Evolutionary conservation across 2,888 invertebrate species (phyloP), one percentile per base, ranked within the genome.

Genomic region (Beris chalybata): DNA sequence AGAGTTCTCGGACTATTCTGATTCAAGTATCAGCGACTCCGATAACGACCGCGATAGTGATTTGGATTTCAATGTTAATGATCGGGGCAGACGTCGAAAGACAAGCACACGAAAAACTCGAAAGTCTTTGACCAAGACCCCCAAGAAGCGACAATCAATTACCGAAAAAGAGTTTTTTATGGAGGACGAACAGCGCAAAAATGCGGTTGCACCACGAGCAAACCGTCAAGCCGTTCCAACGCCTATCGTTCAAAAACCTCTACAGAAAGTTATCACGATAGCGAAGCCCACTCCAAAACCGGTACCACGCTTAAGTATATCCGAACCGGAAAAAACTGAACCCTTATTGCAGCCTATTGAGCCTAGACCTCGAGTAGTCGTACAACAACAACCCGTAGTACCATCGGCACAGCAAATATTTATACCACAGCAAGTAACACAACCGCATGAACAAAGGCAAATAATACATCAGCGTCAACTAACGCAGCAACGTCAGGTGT

Each of bases 21-120:
- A 82, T 7, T 74, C 77, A 47, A 83, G 82, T 61, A 82, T 83
- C 50, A 84, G 83, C 69, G 78, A 79, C 45, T 75, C 75, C 0
- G 80, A 79, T 67, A 86, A 86, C 73, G 81, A 81, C 70, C 83
- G 85, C 54, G 87, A 87, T 66, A 83, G 86, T 75, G 86, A 87
- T 73, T 84, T 86, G 38, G 87, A 87, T 79, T 86, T 86, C 69
- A 85, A 85, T 72, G 85, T 86, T 67, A 84, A 83, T 73, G 85
- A 85, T 72, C 75, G 80, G 3, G 73, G 76, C 13, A 74, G 74
- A 32, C 76, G 77, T 71, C 73, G 75, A 4, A 78, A 77, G 66
- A 45, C 67, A 11, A 52, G 65, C 9, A 57, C 59, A 43, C 67
- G 65, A n/a, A 65, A 64, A 30, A 63, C 63, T 12, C 50, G 71